Evolutionary conservation across 2,888 invertebrate species (phyloP).

Genomic region (Habrosyne pyritoides): DNA sequence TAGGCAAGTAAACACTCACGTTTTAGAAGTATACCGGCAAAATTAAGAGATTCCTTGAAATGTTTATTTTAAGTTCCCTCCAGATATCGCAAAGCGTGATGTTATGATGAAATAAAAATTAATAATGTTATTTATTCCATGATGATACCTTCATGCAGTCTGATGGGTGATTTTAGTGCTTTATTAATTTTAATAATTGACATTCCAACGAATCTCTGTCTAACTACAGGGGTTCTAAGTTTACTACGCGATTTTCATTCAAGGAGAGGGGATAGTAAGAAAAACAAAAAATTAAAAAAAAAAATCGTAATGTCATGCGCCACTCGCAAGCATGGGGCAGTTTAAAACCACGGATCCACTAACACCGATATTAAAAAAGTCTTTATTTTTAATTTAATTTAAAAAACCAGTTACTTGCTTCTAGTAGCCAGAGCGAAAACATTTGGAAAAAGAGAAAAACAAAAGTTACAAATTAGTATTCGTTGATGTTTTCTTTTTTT

Average conservation of each 20-base stretch:
- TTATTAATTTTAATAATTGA: conserved; percentile 7
- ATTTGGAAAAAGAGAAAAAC: conserved; percentile 58
- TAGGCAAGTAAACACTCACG: conserved; percentile 78
- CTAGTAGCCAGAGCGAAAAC: conserved; percentile 83
- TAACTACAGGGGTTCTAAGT: conserved; percentile 72
- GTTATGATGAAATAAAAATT: conserved; percentile 14
- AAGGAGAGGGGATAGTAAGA: conserved; percentile 51
- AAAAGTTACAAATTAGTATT: conserved; percentile 62
- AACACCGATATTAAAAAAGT: conserved; percentile 60
- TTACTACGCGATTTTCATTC: conserved; percentile 72
- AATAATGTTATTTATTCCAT: conserved; percentile 16
- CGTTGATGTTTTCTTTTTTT: conserved; percentile 30
- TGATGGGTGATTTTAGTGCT: conserved; percentile 7
- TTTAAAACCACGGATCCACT: conserved; percentile 50
- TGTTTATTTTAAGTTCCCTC: conserved; percentile 21
- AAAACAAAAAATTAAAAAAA: conserved; percentile 37
- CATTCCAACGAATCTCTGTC: conserved; percentile 79
- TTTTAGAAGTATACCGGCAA: conserved; percentile 44
- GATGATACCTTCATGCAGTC: neutral
- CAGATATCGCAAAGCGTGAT: conserved; percentile 15
- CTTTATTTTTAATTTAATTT: conserved; percentile 34
- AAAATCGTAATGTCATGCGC: conserved; percentile 53
- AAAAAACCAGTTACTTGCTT: conserved; percentile 77
- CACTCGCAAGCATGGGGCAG: conserved; percentile 63
- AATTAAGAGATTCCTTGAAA: conserved; percentile 75